Evolutionary conservation across 30 jellyfish, hydroid and myxozoan species (phyloP), one percentile per base, ranked within the genome.

Genomic region (Aurelia coerulea): DNA sequence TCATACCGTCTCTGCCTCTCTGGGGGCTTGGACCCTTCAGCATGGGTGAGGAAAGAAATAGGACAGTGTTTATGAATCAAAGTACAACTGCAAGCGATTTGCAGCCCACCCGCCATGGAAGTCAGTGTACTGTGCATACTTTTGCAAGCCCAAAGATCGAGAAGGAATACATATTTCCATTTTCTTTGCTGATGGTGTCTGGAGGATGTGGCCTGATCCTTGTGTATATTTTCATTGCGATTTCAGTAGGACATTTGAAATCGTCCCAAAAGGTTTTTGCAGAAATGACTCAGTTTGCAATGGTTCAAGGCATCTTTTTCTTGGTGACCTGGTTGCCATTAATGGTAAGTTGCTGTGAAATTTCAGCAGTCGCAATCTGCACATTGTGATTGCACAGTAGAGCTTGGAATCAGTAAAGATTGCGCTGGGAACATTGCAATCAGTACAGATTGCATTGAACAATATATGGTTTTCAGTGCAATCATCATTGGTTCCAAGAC

Each of bases 1-100:
- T 63, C 4, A 62, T 84, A 15, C 87, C 93, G 2, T 84, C 80
- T 14, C 37, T 84, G 69, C 93, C 93, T 3, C 76, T 72, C 13
- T 34, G 73, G 18, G 93, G 93, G 11, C 75, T 84, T 37, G 93
- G 93, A 34, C 93, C 93, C n/a, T 84, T 84, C 76, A 73, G 74
- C 54, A 15, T 65, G 42, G 32, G 32, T 14, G 68, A 59, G 32
- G 32, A 16, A 19, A 59, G 68, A 16, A 29, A 66, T 10, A 34
- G 12, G 16, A 50, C 81, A 19, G 33, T 62, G 15, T 29, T 39
- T 31, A 2, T 29, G 14, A 82, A 71, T 73, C 23, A 9, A 9
- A 76, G 73, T n/a, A 14, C 18, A 37, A 13, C 76, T 10, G 82
- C 74, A 9, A 49, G 49, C 33, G 35, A 51, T 10, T 17, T 31